These are phyloP conservation scores for Rafetus swinhoei DNA, from an alignment of 2,113 vertebrate species.

Conservation along the genomic window DNA sequence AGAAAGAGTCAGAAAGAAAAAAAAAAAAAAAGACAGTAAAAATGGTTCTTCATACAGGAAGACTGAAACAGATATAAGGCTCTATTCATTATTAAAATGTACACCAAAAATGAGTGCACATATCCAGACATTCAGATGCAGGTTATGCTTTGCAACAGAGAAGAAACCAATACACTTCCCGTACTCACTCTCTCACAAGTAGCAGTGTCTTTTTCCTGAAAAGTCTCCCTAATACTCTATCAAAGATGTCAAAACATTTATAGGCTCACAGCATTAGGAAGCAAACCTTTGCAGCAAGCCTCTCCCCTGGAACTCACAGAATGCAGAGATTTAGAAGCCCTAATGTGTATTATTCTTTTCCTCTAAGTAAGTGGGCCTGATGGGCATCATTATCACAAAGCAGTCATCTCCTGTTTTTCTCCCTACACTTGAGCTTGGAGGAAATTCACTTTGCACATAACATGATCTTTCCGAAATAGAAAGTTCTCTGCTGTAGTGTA, in stretches of 20 bases:
- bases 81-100: background rate
- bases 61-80: background rate
- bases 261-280: background rate
- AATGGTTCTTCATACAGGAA: background rate
- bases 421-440: background rate
- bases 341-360: background rate
- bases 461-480: background rate
- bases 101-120: background rate
- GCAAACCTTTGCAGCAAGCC: background rate
- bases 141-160: background rate
- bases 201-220: background rate
- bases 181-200: fast-evolving
- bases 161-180: background rate
- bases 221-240: background rate
- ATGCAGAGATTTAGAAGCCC: background rate
- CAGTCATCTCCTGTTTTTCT: background rate
- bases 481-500: background rate
- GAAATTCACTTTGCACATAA: background rate
- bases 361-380: background rate
- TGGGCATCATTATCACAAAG: background rate
- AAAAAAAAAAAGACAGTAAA: background rate
- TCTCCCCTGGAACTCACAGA: background rate
- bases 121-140: background rate
- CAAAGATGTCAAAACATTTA: background rate
- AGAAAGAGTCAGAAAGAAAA: background rate